Evolutionary conservation across 2,797 vertebrate species (phyloP).

Genomic region (Morus bassanus): DNA sequence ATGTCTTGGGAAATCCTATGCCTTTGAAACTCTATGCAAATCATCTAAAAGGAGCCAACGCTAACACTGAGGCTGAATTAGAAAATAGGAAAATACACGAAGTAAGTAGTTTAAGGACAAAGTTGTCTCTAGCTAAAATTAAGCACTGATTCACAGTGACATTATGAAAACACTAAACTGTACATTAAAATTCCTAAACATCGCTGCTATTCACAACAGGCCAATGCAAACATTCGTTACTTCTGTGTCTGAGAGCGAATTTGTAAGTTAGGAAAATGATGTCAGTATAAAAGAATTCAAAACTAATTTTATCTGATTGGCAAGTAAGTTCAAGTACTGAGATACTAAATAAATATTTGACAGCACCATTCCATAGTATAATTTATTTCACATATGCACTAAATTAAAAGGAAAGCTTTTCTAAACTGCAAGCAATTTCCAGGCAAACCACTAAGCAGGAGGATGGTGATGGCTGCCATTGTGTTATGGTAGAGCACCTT

Average conservation of each 20-base stretch:
- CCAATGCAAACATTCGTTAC: conserved; percentile 53
- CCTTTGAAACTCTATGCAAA: conserved; percentile 41
- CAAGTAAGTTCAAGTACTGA: conserved; percentile 43
- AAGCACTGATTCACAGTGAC: conserved; percentile 45
- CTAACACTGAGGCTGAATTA: conserved; percentile 44
- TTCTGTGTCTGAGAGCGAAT: conserved; percentile 36
- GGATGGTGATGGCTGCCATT: not conserved
- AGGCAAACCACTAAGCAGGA: conserved; percentile 7
- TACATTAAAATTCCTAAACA: conserved; percentile 59
- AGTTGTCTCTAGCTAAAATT: conserved; percentile 42
- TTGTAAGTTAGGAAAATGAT: conserved; percentile 50
- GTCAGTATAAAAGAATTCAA: conserved; percentile 67
- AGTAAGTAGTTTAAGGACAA: conserved; percentile 53
- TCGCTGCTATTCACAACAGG: conserved; percentile 49
- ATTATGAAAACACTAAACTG: conserved; percentile 51
- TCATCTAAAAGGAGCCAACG: conserved; percentile 2
- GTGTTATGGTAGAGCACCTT: not conserved
- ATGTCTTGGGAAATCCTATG: conserved; percentile 38
- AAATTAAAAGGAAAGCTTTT: conserved; percentile 47
- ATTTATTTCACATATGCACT: conserved; percentile 65
- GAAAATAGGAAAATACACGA: conserved; percentile 46
- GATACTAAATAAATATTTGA: conserved; percentile 69
- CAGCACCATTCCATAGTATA: conserved; percentile 42
- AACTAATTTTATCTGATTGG: conserved; percentile 70
- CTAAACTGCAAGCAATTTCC: conserved; percentile 47